These are phyloP conservation scores for Chaetops frenatus DNA, from an alignment of 2,113 vertebrate species.

Conservation along the genomic window DNA sequence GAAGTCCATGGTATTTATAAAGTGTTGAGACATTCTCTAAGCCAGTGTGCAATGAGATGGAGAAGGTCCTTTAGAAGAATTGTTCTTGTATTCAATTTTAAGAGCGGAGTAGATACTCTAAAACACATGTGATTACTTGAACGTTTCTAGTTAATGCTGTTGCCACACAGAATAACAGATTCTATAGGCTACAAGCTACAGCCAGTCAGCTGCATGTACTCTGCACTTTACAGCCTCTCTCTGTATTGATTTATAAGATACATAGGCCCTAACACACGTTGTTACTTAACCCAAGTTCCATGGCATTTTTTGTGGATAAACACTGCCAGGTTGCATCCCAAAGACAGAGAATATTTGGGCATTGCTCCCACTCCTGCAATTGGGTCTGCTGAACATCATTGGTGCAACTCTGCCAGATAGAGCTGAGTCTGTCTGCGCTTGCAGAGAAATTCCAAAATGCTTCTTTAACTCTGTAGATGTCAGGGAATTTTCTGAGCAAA, in stretches of 20 bases:
- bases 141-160: background rate
- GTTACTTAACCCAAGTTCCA: background rate
- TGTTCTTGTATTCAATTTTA: background rate
- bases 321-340: background rate
- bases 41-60: background rate
- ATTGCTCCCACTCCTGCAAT: background rate
- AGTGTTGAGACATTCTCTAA: background rate
- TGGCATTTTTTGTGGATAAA: background rate
- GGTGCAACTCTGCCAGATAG: background rate
- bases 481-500: background rate
- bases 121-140: background rate
- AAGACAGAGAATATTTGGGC: background rate
- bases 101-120: background rate
- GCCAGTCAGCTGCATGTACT: background rate
- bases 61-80: background rate
- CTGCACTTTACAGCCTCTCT: background rate
- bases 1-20: background rate
- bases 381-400: background rate
- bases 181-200: background rate
- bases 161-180: background rate
- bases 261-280: background rate
- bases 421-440: background rate
- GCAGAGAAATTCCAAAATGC: background rate
- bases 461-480: background rate
- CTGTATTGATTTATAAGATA: background rate